Conservation (phyloP, 2,888 invertebrate species). For the Mesorhabditis spiculigera region DNA sequence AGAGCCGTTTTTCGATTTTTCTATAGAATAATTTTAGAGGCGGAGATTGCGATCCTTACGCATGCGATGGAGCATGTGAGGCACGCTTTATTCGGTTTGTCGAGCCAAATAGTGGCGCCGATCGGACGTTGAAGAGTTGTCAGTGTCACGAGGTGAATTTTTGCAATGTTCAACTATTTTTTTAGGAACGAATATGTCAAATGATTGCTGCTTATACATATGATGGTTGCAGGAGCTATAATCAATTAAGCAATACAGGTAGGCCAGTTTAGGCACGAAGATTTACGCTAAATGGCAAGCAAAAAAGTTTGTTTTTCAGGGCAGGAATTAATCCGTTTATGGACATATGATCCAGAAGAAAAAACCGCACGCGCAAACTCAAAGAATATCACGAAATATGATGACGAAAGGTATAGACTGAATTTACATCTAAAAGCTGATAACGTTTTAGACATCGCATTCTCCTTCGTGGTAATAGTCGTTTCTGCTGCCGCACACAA, state of each 20-base stretch:
- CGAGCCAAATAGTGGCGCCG: slow-evolving; percentile 8
- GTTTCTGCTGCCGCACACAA: neutral
- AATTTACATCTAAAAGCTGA: neutral
- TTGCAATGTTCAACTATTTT: neutral
- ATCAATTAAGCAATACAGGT: neutral
- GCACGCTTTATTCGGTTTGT: slow-evolving; percentile 8
- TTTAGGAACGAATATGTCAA: slow-evolving; percentile 11
- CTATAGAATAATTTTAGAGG: neutral
- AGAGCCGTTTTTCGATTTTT: neutral
- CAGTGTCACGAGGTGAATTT: slow-evolving; percentile 9
- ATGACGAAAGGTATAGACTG: too few relatives aligned
- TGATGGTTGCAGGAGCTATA: slow-evolving; percentile 12
- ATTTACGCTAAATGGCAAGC: neutral
- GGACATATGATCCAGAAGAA: neutral
- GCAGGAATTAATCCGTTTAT: neutral
- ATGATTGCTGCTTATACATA: neutral
- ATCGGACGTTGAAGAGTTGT: slow-evolving; percentile 16
- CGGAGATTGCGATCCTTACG: slow-evolving; percentile 1
- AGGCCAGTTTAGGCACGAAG: neutral
- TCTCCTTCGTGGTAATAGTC: neutral
- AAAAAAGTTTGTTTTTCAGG: slow-evolving; percentile 3
- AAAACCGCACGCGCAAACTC: neutral
- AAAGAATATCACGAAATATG: neutral
- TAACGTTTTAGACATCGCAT: neutral
- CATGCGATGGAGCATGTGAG: slow-evolving; percentile 1